Conservation (phyloP, 1,140 invertebrate genomes). For the Megalonaias nervosa region DNA sequence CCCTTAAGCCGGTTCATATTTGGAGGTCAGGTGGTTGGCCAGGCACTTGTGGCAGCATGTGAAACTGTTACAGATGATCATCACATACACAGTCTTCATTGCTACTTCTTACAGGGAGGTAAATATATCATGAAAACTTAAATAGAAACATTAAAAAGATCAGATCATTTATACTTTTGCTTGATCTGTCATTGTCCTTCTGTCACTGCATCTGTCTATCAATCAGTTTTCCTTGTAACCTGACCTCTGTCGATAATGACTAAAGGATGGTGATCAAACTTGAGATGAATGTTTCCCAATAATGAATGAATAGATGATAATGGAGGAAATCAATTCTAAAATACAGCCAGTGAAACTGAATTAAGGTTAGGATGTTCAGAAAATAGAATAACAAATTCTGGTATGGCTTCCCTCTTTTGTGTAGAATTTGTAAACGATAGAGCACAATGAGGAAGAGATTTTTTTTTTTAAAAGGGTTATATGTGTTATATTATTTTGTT, state of each 20-base stretch:
- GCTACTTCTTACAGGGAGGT: slow-evolving; percentile 65
- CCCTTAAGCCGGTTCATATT: slow-evolving; percentile 52
- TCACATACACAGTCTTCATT: slow-evolving; percentile 65
- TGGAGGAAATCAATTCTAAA: not conserved
- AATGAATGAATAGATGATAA: not conserved
- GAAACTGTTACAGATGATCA: slow-evolving; percentile 57
- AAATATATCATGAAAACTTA: not conserved
- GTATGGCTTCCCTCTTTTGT: no score
- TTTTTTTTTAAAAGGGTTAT: no score
- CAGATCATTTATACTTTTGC: not conserved
- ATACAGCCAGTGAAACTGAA: no score
- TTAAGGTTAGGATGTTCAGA: no score
- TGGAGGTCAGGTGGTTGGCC: slow-evolving; percentile 68
- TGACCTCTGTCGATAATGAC: no score
- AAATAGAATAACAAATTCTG: no score
- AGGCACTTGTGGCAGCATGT: slow-evolving; percentile 65
- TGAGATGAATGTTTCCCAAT: not conserved
- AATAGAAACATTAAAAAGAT: not conserved
- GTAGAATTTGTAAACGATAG: no score
- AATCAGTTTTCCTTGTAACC: not conserved
- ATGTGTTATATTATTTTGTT: no score
- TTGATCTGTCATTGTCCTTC: not conserved
- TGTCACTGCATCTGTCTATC: not conserved
- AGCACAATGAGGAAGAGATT: no score
- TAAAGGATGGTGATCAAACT: not conserved